Conservation (phyloP, 2,888 invertebrate species). For the Tetragnatha montana region DNA sequence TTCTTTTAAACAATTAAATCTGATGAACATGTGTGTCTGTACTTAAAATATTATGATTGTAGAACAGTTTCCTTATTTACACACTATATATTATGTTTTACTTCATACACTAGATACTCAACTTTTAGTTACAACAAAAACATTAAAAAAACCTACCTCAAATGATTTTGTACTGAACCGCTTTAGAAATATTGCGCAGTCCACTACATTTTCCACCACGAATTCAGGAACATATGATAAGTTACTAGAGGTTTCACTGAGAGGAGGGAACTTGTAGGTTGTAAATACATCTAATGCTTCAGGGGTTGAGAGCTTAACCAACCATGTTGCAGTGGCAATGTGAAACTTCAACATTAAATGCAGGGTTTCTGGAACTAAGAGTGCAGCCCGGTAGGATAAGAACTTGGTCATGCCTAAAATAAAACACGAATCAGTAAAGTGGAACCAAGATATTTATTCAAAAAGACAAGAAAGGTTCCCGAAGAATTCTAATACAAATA, state of each 20-base stretch:
- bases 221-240: constrained; percentile 90
- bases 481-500: too few species aligned
- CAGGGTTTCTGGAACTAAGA: constrained; percentile 85
- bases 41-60: too few species aligned
- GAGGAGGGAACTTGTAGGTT: constrained; percentile 75
- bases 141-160: constrained; percentile 77
- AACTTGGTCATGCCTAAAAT: constrained; percentile 72
- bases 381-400: constrained; percentile 79
- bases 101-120: too few species aligned
- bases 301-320: constrained; percentile 85
- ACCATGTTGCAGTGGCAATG: constrained; percentile 88
- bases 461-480: too few species aligned
- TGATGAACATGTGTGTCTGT: too few species aligned
- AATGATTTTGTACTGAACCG: constrained; percentile 81
- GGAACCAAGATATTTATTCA: neutral
- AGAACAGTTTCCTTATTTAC: too few species aligned
- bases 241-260: constrained; percentile 73
- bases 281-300: constrained; percentile 73
- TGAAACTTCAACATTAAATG: constrained; percentile 85
- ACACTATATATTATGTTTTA: too few species aligned
- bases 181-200: constrained; percentile 85
- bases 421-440: constrained; percentile 16
- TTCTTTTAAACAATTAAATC: too few species aligned
- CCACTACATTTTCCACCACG: constrained; percentile 89
- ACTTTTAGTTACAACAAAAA: neutral